Evolutionary conservation across 2,888 invertebrate species (phyloP), one percentile per base, ranked within the genome.

Genomic region (Bombyx huttoni): DNA sequence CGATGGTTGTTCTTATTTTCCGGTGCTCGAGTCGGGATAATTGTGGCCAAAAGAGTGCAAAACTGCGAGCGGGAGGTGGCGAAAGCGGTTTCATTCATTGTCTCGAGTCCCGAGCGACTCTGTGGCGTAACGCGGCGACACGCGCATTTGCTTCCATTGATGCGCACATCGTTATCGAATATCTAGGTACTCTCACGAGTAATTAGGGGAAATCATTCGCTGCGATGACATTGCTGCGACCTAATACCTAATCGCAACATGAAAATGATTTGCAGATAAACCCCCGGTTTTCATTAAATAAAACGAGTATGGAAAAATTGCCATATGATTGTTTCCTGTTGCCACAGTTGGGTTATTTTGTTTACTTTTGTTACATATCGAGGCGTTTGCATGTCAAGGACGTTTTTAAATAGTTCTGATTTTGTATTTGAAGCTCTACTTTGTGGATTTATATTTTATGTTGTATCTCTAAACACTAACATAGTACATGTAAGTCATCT

Each of bases 61-160:
- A 76, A 60, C 60, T 40, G 60, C 63, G 71, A 68, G 73, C 74
- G 74, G 61, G 57, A 76, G 75, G 73, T 75, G 68, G 68, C 71
- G 73, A 78, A 73, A 71, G 68, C 61, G 64, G 57, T 55, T 55
- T 68, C 61, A 56, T 58, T 75, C 67, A 81, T 83, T 84, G 83
- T 83, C 70, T 82, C 65, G 59, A 58, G 53, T 40, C 24, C 34
- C 51, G 49, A 53, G 51, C 49, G 58, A 54, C 54, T 60, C 61
- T 62, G 65, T 83, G 76, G 70, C 75, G 83, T 76, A 83, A 84
- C 70, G 66, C 75, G 83, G 81, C 81, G 85, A 83, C 80, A 85
- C 82, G 86, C 81, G 76, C 77, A 68, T 84, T 80, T 83, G 78
- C 73, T 59, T 73, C 75, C 75, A 85, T 83, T 83, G 83, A 82